Percentiles rank a stretch among this genome's conserved stretches.
Evolutionary conservation across 2,113 vertebrate genomes (phyloP).

Genomic region (Meles meles): DNA sequence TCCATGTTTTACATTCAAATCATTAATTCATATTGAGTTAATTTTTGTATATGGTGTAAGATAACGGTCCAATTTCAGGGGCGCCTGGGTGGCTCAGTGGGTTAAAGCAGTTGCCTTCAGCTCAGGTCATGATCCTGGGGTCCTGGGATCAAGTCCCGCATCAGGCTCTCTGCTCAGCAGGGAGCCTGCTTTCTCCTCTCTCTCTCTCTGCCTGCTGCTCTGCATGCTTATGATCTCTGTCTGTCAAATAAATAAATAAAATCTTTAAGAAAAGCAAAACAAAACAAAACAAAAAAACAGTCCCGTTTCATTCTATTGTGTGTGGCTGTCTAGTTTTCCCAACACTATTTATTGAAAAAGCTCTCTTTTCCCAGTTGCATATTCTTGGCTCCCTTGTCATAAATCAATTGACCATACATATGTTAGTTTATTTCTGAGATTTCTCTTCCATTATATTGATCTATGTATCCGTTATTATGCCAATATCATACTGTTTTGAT

Average conservation of each 20-base stretch:
- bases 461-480: not conserved
- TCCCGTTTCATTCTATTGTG: not conserved
- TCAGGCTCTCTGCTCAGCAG: too few species aligned
- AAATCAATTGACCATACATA: not conserved
- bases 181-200: too few species aligned
- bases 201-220: too few species aligned
- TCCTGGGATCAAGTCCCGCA: too few species aligned
- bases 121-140: too few species aligned
- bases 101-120: too few species aligned
- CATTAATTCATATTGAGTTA: not conserved
- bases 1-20: not conserved
- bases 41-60: not conserved
- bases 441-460: not conserved
- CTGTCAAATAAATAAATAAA: too few species aligned
- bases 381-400: not conserved
- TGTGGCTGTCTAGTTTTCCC: not conserved
- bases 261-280: too few species aligned
- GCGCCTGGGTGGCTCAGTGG: too few species aligned
- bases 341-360: not conserved
- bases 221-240: too few species aligned
- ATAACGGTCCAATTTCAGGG: not conserved
- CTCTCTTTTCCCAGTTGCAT: not conserved
- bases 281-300: too few species aligned
- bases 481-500: not conserved
- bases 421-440: not conserved